Percentiles rank a stretch among this genome's conserved stretches.
Evolutionary conservation across 2,888 invertebrate species (phyloP).

Genomic region (Philonicus albiceps): DNA sequence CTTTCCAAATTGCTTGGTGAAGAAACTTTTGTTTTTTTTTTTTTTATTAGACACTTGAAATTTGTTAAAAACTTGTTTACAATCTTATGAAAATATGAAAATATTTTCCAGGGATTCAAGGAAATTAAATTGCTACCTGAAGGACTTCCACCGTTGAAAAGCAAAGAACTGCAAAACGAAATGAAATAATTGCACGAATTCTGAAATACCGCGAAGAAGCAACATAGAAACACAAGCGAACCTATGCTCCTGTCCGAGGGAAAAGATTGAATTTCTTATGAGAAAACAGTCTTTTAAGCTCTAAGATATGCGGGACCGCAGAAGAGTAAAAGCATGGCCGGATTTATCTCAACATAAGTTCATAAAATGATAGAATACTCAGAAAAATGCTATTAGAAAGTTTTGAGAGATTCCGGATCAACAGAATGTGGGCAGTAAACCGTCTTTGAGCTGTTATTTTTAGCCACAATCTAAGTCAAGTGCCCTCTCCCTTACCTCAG

Average conservation of each 20-base stretch:
- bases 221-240: background rate
- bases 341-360: background rate
- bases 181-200: background rate
- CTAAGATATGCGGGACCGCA: background rate
- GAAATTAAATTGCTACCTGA: background rate
- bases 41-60: background rate
- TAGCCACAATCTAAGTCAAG: background rate
- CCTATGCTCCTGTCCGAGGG: background rate
- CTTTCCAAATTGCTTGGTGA: background rate
- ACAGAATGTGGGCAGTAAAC: background rate
- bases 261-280: background rate
- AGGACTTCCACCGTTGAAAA: background rate
- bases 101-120: background rate
- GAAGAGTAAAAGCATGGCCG: background rate
- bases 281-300: background rate
- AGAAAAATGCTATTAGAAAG: background rate
- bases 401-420: background rate
- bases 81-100: background rate
- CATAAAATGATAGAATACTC: background rate
- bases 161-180: background rate
- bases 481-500: background rate
- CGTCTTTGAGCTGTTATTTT: background rate
- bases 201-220: background rate
- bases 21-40: background rate
- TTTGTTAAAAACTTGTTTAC: background rate